Base-by-base conservation (phyloP, 2,797 vertebrate species). In the Ara ararauna region DNA sequence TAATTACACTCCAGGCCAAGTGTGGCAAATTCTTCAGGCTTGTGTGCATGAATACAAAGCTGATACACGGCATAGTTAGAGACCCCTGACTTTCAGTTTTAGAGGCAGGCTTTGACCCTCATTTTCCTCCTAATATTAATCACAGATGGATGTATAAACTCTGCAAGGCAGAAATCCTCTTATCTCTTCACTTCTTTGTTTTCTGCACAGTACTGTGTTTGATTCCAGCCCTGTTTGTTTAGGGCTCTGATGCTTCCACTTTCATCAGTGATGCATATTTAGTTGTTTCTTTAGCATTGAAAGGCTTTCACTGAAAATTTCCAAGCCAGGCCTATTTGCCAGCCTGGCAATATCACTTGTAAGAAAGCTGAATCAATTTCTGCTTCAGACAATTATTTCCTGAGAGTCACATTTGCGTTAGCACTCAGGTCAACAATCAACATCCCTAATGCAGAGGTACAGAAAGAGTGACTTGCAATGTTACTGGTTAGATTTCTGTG, bases 141-240 rank as follows among this genome's bases (percentile, higher is more conserved):
- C 90, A 91, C 90, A 94, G 93, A 83, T 96, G 86, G 75, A 89
- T 85, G 18, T 92, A 72, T 87, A 87, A 92, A 94, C 48, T 93
- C 78, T 72, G 72, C 51, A 89, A 89, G 79, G 68, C 90, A 95
- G 68, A 96, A 97, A 96, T 96, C 92, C 96, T 96, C 93, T 96
- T 96, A 94, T 94, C 90, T 90, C 88, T 90, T 58, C 30, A 80
- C 53, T 94, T 94, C 54, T 91, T 95, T 95, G 65, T 90, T 90
- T 93, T 74, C 68, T 89, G 58, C 80, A 84, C 76, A 29, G 54
- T 68, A 19, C 62, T 42, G 51, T 90, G 67, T 40, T 50, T 82
- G 50, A 72, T 95, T 72, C 71, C 68, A 93, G 6, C 86, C 71
- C 61, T n/a, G 54, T 54, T 77, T 91, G 61, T 65, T 85, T 80